A percentile compares a stretch with the other conserved stretches of the same genome.
Evolutionary conservation across 2,797 vertebrate genomes (phyloP).

Genomic region (Mormyrops attenuatus): DNA sequence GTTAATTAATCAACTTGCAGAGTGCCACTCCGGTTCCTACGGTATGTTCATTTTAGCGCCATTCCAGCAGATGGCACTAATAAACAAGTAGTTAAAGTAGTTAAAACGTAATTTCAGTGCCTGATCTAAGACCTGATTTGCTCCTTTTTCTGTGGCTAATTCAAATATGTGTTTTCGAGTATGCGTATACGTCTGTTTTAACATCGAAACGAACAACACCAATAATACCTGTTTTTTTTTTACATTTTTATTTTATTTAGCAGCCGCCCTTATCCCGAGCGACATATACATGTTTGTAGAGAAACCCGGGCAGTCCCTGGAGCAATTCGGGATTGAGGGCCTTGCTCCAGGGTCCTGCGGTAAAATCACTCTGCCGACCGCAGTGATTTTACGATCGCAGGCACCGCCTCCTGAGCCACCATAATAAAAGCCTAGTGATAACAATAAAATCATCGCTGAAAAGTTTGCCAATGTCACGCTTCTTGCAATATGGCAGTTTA

Average conservation of each 20-base stretch:
- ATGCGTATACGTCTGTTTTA: not conserved
- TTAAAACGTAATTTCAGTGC: not conserved
- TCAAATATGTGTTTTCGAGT: not conserved
- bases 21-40: not conserved
- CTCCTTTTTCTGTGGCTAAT: not conserved
- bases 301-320: not conserved
- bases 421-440: not conserved
- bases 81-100: constrained; percentile 1
- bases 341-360: not conserved
- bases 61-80: constrained; percentile 21
- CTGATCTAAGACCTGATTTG: not conserved
- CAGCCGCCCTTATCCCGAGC: not conserved
- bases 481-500: not conserved
- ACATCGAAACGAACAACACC: not conserved
- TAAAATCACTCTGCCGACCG: not conserved
- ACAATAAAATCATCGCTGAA: not conserved
- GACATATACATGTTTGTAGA: not conserved
- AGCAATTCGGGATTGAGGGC: not conserved
- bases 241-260: not conserved
- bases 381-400: not conserved
- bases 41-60: not conserved
- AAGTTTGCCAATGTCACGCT: not conserved
- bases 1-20: not conserved
- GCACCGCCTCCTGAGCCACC: not conserved
- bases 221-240: not conserved